phyloP scores from a whole-genome alignment of 2,797 vertebrate genomes.

The Thamnophis elegans region DNA sequence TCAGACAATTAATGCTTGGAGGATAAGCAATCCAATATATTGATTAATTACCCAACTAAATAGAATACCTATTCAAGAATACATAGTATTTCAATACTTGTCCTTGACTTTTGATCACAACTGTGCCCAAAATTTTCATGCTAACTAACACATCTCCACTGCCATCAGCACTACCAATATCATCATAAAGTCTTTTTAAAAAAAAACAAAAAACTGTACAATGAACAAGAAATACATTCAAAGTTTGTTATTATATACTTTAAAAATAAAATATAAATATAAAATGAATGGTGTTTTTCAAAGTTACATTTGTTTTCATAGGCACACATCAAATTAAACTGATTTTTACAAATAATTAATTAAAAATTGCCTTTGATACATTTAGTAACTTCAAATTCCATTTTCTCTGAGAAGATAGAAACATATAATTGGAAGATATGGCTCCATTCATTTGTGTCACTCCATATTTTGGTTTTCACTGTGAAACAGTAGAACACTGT shows the following conservation, averaged over 20 bases:
- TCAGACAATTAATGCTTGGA: neutral
- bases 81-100: neutral
- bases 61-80: neutral
- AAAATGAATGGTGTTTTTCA: neutral
- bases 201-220: neutral
- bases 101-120: neutral
- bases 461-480: neutral
- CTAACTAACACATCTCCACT: neutral
- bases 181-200: neutral
- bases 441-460: neutral
- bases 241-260: neutral
- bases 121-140: neutral
- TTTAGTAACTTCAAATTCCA: neutral
- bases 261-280: neutral
- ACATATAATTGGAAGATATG: neutral
- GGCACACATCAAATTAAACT: neutral
- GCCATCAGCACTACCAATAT: neutral
- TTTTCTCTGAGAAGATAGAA: neutral
- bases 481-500: neutral
- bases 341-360: slow-evolving; percentile 14
- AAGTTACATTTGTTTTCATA: neutral
- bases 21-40: neutral
- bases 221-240: neutral
- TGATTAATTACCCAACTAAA: neutral
- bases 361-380: neutral